A percentile compares a stretch with the other conserved stretches of the same genome.
Evolutionary conservation across 2,113 vertebrate species (phyloP).

Genomic region (Indicator maculatus): DNA sequence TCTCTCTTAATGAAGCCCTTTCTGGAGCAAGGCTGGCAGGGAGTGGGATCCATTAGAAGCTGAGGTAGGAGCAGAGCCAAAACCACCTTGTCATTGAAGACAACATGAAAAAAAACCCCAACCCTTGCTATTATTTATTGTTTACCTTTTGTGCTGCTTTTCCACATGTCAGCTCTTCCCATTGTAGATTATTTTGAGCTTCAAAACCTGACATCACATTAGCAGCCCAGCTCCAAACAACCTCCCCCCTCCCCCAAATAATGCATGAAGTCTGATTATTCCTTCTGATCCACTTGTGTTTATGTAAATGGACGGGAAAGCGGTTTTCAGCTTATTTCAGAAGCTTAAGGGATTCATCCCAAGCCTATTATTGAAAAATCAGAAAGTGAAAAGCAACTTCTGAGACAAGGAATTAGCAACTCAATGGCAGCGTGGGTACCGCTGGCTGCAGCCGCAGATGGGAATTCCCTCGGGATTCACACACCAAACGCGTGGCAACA

Average conservation of each 20-base stretch:
- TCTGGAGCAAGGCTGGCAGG: conserved; percentile 9
- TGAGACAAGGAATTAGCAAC: conserved; percentile 75
- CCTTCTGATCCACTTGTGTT: conserved; percentile 74
- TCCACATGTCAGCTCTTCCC: neutral
- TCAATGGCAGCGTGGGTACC: neutral
- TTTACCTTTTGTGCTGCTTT: neutral
- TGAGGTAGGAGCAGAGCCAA: neutral
- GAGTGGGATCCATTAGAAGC: conserved; percentile 47
- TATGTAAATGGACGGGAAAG: conserved; percentile 79
- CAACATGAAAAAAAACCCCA: neutral
- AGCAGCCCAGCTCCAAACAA: conserved; percentile 4
- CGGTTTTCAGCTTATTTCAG: conserved; percentile 76
- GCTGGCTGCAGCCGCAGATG: neutral
- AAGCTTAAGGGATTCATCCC: conserved; percentile 78
- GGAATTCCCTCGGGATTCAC: conserved; percentile 57
- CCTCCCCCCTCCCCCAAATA: conserved; percentile 28
- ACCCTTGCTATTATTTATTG: conserved; percentile 42
- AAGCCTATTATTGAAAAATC: conserved; percentile 81
- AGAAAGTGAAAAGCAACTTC: conserved; percentile 80
- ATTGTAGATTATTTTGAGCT: neutral
- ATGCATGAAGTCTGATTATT: conserved; percentile 54
- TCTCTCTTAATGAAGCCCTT: conserved; percentile 32
- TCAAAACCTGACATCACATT: neutral
- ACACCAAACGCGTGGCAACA: conserved; percentile 53
- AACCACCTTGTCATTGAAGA: neutral